A percentile compares a stretch with the other conserved stretches of the same genome.
phyloP scores from a whole-genome alignment of 2,797 vertebrate species.

The Brachymystax lenok region DNA sequence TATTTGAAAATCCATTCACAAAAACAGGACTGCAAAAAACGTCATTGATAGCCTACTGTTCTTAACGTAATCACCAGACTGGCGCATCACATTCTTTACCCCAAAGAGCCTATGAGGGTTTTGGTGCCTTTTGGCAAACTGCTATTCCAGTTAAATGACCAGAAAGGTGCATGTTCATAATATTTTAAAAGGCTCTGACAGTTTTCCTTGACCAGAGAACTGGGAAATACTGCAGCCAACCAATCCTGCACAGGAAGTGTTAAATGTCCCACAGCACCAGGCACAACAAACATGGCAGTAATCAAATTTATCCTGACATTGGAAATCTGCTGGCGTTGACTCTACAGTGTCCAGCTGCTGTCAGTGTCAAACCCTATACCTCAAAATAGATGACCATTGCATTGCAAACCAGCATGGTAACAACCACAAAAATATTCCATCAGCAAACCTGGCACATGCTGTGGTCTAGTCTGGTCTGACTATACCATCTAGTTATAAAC shows the following conservation, averaged over 20 bases:
- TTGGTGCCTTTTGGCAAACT: not conserved
- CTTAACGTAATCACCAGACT: not conserved
- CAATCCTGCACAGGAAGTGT: conserved; percentile 30
- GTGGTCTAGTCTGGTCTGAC: conserved; percentile 19
- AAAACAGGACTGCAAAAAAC: not conserved
- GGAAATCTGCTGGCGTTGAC: not conserved
- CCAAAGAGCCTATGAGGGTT: not conserved
- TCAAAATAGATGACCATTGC: not conserved
- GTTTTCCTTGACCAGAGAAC: conserved; percentile 12
- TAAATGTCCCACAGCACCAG: conserved; percentile 26
- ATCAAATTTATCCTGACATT: not conserved
- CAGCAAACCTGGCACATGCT: not conserved
- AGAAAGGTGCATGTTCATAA: not conserved
- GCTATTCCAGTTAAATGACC: not conserved
- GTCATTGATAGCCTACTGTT: not conserved
- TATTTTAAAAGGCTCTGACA: not conserved
- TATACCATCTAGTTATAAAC: not conserved
- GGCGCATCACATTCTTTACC: not conserved
- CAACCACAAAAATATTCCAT: not conserved
- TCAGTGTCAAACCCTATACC: not conserved
- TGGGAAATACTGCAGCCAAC: conserved; percentile 45
- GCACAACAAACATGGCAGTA: not conserved
- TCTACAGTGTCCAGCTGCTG: not conserved
- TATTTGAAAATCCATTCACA: not conserved
- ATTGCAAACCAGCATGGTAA: not conserved